Percentiles rank a stretch among this genome's conserved stretches.
phyloP scores from a whole-genome alignment of 1,140 invertebrate genomes.

The Microplitis mediator region DNA sequence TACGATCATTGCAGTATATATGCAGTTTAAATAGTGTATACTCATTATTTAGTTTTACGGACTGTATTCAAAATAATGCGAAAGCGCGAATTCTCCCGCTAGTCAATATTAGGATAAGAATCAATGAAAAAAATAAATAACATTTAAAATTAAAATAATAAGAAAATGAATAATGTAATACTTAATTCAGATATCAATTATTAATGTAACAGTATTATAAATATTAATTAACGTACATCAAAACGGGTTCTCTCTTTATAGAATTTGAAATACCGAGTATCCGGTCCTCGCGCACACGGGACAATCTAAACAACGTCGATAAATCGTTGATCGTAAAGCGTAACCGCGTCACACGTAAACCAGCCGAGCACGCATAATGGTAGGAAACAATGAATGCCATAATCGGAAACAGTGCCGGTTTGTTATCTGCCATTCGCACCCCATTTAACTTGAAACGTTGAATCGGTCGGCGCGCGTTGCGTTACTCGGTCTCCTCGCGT shows the following conservation, averaged over 20 bases:
- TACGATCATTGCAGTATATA: background rate
- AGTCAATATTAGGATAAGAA: slow-evolving; percentile 61
- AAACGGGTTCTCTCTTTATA: background rate
- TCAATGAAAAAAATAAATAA: background rate
- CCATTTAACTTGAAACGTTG: slow-evolving; percentile 64
- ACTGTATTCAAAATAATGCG: slow-evolving; percentile 14
- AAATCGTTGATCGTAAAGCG: slow-evolving; percentile 61
- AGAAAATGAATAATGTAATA: background rate
- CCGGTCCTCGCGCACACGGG: slow-evolving; percentile 25
- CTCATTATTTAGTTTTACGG: slow-evolving; percentile 9
- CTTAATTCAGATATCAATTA: slow-evolving; percentile 20
- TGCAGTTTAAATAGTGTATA: background rate
- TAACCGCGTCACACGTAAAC: slow-evolving; percentile 59
- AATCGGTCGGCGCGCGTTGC: slow-evolving; percentile 52
- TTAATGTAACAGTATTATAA: background rate
- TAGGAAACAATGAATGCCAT: slow-evolving; percentile 64
- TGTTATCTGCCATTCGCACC: slow-evolving; percentile 65
- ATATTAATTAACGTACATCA: slow-evolving; percentile 24
- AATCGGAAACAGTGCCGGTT: slow-evolving; percentile 64
- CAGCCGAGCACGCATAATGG: slow-evolving; percentile 63
- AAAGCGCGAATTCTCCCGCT: slow-evolving; percentile 51
- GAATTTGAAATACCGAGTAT: background rate
- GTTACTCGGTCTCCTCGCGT: slow-evolving; percentile 44
- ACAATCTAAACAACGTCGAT: slow-evolving; percentile 49
- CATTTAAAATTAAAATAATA: background rate